Evolutionary conservation across 2,113 vertebrate genomes (phyloP).

Genomic region (Gasterosteus nipponicus): DNA sequence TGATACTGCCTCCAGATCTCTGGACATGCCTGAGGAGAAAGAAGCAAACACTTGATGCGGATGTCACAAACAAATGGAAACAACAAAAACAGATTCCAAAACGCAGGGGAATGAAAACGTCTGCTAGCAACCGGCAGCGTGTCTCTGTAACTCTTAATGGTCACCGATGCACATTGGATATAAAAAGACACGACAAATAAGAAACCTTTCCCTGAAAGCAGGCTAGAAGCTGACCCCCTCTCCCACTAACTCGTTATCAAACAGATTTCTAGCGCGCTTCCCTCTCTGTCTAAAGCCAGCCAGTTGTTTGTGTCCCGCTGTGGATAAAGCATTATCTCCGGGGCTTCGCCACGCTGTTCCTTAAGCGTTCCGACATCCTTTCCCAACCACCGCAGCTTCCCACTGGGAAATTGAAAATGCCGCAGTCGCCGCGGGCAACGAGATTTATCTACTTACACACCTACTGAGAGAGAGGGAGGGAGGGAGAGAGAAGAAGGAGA

Average conservation of each 20-base stretch:
- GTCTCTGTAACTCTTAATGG: neutral
- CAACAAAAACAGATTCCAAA: neutral
- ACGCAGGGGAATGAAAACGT: neutral
- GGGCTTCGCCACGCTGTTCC: slow-evolving; percentile 76
- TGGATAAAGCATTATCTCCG: slow-evolving; percentile 80
- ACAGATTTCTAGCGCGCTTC: slow-evolving; percentile 22
- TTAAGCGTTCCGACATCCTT: slow-evolving; percentile 76
- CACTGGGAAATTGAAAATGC: slow-evolving; percentile 82
- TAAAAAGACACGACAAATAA: slow-evolving; percentile 4
- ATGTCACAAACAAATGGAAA: neutral
- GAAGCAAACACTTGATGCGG: slow-evolving; percentile 1
- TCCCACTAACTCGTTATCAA: slow-evolving; percentile 26
- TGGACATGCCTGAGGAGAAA: slow-evolving; percentile 88
- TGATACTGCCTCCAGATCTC: slow-evolving; percentile 99
- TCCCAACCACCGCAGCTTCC: slow-evolving; percentile 71
- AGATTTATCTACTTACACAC: slow-evolving; percentile 79
- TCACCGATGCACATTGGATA: neutral
- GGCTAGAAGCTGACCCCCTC: slow-evolving; percentile 12
- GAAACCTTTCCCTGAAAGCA: neutral
- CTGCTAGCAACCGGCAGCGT: neutral
- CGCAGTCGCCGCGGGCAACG: slow-evolving; percentile 72
- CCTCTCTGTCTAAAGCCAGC: slow-evolving; percentile 17
- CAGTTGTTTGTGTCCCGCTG: slow-evolving; percentile 67
- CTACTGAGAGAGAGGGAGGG: slow-evolving; percentile 53
- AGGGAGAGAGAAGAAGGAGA: neutral